A percentile compares a stretch with the other conserved stretches of the same genome.
Evolutionary conservation across 1,140 invertebrate genomes (phyloP).

Genomic region (Pachypsylla venusta): DNA sequence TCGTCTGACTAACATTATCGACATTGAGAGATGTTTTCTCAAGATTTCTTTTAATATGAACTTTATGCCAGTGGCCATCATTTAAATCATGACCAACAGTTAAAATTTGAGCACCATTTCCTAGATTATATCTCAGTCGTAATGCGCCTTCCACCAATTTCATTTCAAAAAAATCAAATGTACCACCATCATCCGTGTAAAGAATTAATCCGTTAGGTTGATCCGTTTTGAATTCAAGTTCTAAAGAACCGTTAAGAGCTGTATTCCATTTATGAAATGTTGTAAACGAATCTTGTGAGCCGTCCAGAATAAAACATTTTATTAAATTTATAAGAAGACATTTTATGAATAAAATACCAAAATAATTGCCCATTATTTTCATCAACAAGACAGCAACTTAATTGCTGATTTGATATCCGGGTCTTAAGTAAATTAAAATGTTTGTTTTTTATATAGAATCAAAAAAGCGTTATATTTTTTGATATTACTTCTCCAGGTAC

Average conservation of each 20-base stretch:
- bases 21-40: conserved; percentile 67
- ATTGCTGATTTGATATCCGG: no score
- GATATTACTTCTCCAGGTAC: no score
- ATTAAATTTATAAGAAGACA: conserved; percentile 24
- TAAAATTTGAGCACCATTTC: conserved; percentile 70
- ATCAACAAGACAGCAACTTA: background rate
- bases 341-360: background rate
- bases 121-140: conserved; percentile 72
- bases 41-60: conserved; percentile 53
- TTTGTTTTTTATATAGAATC: no score
- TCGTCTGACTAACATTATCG: conserved; percentile 56
- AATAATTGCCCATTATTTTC: background rate
- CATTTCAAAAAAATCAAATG: conserved; percentile 87
- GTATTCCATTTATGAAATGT: conserved; percentile 83
- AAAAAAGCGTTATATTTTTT: no score
- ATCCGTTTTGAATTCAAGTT: conserved; percentile 83
- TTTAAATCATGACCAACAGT: conserved; percentile 70
- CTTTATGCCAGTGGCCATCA: conserved; percentile 82
- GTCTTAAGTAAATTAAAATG: no score
- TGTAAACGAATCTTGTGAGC: conserved; percentile 68
- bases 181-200: conserved; percentile 87
- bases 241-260: conserved; percentile 66
- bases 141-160: conserved; percentile 82
- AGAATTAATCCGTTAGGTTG: conserved; percentile 75
- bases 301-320: conserved; percentile 58